These are phyloP conservation scores for Craseonycteris thonglongyai DNA, from an alignment of 2,113 vertebrate species.

Conservation along the genomic window DNA sequence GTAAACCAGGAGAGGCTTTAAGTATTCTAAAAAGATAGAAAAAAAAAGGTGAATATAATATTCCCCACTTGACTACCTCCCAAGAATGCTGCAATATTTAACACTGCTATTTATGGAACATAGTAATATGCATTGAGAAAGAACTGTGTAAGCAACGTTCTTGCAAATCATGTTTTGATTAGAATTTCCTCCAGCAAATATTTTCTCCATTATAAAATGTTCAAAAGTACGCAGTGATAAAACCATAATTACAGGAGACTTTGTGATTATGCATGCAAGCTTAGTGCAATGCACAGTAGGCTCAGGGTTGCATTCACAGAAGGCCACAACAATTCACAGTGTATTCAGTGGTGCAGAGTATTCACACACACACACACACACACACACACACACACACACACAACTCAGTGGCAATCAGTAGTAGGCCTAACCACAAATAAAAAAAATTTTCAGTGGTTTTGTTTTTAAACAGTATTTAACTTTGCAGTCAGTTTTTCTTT, in stretches of 20 bases:
- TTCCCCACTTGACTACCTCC: slow-evolving; percentile 23
- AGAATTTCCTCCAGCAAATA: slow-evolving; percentile 44
- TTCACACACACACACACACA: no score
- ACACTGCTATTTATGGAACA: slow-evolving; percentile 50
- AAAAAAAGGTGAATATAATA: background rate
- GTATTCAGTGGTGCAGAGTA: no score
- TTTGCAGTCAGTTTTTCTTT: background rate
- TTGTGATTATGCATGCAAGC: background rate
- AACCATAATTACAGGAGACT: slow-evolving; percentile 25
- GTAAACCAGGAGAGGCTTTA: background rate
- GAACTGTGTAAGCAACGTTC: slow-evolving; percentile 42
- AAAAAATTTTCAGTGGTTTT: background rate
- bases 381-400: no score
- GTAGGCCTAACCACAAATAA: background rate
- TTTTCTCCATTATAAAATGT: slow-evolving; percentile 59
- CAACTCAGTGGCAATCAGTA: background rate
- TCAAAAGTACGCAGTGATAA: slow-evolving; percentile 35
- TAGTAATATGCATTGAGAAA: slow-evolving; percentile 23
- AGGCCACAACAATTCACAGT: no score
- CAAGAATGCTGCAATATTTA: slow-evolving; percentile 22
- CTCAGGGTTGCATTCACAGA: background rate
- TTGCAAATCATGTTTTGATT: slow-evolving; percentile 59
- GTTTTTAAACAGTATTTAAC: background rate
- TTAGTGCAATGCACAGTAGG: background rate
- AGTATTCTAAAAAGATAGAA: background rate